phyloP scores from a whole-genome alignment of 2,113 vertebrate genomes.

The Malurus cyaneus region DNA sequence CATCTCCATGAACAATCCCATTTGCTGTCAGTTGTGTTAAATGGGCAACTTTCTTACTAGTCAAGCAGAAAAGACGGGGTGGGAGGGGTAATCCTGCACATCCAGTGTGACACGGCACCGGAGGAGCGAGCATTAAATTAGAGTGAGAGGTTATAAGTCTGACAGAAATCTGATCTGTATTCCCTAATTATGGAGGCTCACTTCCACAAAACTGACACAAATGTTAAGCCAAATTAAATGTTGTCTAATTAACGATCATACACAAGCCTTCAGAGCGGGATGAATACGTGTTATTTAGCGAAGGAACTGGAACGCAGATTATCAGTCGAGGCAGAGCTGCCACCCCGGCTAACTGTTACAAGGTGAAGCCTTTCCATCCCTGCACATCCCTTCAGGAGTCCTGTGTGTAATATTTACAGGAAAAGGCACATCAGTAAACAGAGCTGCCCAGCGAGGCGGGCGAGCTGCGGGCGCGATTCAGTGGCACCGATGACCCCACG shows the following conservation, averaged over 20 bases:
- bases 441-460: constrained; percentile 71
- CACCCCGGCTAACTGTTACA: constrained; percentile 28
- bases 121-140: constrained; percentile 70
- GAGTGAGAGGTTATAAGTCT: constrained; percentile 70
- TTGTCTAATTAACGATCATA: constrained; percentile 78
- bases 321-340: constrained; percentile 31
- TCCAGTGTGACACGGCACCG: constrained; percentile 57
- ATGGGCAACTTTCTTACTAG: constrained; percentile 65
- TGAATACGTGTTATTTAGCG: constrained; percentile 54
- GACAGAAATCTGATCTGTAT: constrained; percentile 76
- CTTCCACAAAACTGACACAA: constrained; percentile 75
- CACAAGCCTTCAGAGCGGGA: constrained; percentile 59
- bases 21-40: constrained; percentile 63
- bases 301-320: constrained; percentile 6
- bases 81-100: not conserved
- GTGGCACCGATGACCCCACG: constrained; percentile 66
- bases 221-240: constrained; percentile 78
- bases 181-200: constrained; percentile 78
- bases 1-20: constrained; percentile 70
- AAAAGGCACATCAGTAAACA: constrained; percentile 80
- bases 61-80: constrained; percentile 69
- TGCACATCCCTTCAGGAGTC: constrained; percentile 16
- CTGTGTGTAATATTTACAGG: constrained; percentile 78
- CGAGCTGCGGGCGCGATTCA: constrained; percentile 71
- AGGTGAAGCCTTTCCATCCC: constrained; percentile 32